These are phyloP conservation scores for Hirtodrosophila cameraria DNA, from an alignment of 2,888 invertebrate genomes.

Conservation along the genomic window DNA sequence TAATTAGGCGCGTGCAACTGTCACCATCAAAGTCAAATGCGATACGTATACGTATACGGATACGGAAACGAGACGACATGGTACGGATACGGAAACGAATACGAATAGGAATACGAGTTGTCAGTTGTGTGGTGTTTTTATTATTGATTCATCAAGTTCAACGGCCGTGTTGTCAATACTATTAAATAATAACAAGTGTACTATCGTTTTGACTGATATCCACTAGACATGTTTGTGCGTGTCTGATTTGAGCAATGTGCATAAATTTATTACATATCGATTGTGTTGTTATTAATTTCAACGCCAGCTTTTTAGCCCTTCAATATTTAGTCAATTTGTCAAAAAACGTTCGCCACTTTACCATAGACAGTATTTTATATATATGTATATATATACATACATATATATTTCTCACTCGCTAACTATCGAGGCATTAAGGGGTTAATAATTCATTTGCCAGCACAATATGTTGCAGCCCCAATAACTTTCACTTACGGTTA, in stretches of 20 bases:
- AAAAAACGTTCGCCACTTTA: constrained; percentile 41
- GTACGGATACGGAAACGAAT: too few species aligned
- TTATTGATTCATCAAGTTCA: constrained; percentile 49
- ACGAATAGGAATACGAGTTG: constrained; percentile 16
- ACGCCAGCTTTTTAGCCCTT: constrained; percentile 68
- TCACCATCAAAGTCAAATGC: constrained; percentile 10
- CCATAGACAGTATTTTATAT: too few species aligned
- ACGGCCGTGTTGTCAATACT: constrained; percentile 62
- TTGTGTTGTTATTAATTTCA: constrained; percentile 64
- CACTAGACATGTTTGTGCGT: constrained; percentile 55
- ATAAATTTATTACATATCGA: constrained; percentile 77
- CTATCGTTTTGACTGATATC: background rate
- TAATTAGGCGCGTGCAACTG: constrained; percentile 49
- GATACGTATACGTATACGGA: constrained; percentile 6
- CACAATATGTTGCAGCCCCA: constrained; percentile 31
- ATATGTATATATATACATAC: too few species aligned
- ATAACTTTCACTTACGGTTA: constrained; percentile 60
- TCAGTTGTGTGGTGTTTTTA: constrained; percentile 13
- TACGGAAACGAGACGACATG: constrained; percentile 11
- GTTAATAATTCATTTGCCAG: constrained; percentile 71
- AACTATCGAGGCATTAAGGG: constrained; percentile 32
- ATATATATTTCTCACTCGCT: background rate
- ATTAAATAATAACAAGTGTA: constrained; percentile 60
- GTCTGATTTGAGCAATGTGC: constrained; percentile 58
- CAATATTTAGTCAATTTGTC: constrained; percentile 76